Evolutionary conservation across 1,140 invertebrate genomes (phyloP).

Genomic region (Cyphomyrmex costatus): DNA sequence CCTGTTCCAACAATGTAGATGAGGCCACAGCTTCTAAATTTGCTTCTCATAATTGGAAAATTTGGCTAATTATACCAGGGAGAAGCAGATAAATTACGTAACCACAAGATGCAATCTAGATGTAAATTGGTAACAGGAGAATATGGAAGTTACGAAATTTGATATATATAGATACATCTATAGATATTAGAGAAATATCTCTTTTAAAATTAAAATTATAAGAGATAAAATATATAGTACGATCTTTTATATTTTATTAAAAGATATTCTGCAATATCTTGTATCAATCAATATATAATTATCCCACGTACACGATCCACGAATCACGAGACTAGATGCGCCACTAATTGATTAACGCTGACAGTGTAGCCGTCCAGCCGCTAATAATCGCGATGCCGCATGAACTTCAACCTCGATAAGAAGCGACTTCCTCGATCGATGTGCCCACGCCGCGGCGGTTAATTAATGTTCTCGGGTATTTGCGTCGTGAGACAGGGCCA

Average conservation of each 20-base stretch:
- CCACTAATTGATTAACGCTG: constrained; percentile 40
- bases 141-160: background rate
- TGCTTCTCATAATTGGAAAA: constrained; percentile 1
- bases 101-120: background rate
- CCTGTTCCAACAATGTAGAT: background rate
- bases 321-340: constrained; percentile 36
- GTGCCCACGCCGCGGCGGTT: constrained; percentile 48
- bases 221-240: background rate
- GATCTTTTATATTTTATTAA: background rate
- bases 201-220: background rate
- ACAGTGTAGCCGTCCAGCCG: constrained; percentile 44
- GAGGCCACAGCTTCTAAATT: background rate
- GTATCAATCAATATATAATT: constrained; percentile 10
- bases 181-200: background rate
- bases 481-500: constrained; percentile 44
- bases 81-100: background rate
- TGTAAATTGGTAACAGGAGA: background rate
- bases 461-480: constrained; percentile 68
- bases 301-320: background rate
- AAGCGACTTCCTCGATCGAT: constrained; percentile 65
- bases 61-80: constrained; percentile 11
- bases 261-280: background rate
- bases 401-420: constrained; percentile 60
- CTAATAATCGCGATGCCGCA: constrained; percentile 58
- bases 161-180: background rate